phyloP scores from a whole-genome alignment of 2,113 vertebrate genomes.

The Platichthys stellatus region DNA sequence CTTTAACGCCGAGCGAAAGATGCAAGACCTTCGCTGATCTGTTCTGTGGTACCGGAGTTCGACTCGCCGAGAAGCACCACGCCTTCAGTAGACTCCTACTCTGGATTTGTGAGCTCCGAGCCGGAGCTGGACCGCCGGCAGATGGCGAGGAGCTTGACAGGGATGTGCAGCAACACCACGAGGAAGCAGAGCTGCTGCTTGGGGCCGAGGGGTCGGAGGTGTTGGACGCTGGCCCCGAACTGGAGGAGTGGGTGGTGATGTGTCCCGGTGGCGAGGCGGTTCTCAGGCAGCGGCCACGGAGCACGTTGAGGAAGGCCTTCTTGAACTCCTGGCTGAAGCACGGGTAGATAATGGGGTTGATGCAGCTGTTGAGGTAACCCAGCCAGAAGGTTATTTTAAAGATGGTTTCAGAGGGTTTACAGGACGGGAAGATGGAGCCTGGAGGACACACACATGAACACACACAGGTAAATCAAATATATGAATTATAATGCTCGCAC shows the following conservation, averaged over 20 bases:
- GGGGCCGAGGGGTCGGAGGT: background rate
- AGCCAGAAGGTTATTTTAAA: slow-evolving; percentile 99
- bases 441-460: slow-evolving; percentile 48
- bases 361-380: slow-evolving; percentile 98
- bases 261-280: slow-evolving; percentile 49
- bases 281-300: slow-evolving; percentile 85
- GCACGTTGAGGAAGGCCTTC: slow-evolving; percentile 92
- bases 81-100: slow-evolving; percentile 86
- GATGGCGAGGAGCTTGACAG: slow-evolving; percentile 41
- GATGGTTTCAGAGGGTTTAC: slow-evolving; percentile 90
- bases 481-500: background rate
- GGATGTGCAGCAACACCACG: slow-evolving; percentile 42
- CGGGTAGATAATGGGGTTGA: slow-evolving; percentile 97
- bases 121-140: slow-evolving; percentile 10
- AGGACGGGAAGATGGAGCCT: slow-evolving; percentile 95
- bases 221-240: slow-evolving; percentile 18
- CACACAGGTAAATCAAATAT: slow-evolving; percentile 7
- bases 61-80: slow-evolving; percentile 84
- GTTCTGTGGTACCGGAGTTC: slow-evolving; percentile 23
- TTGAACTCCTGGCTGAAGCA: slow-evolving; percentile 97
- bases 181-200: slow-evolving; percentile 1
- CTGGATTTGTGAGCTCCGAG: slow-evolving; percentile 76
- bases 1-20: slow-evolving; percentile 81
- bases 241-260: background rate
- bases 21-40: slow-evolving; percentile 83